Evolutionary conservation across 2,888 invertebrate genomes (phyloP).

Genomic region (Ptychoptera contaminata): DNA sequence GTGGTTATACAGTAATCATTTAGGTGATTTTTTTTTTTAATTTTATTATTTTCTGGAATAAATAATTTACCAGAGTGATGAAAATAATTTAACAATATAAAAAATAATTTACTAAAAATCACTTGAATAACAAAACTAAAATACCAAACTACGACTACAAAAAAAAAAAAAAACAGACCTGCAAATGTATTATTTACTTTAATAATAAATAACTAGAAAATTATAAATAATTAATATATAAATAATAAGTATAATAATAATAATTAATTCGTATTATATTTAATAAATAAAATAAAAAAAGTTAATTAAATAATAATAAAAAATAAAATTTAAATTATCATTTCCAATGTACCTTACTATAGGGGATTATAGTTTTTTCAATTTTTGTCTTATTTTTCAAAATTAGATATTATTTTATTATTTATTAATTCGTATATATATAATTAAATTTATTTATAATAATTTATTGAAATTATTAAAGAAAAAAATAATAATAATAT

Average conservation of each 20-base stretch:
- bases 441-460: background rate
- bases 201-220: too few relatives aligned
- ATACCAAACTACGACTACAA: too few relatives aligned
- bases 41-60: too few relatives aligned
- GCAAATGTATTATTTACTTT: too few relatives aligned
- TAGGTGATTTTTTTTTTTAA: too few relatives aligned
- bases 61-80: too few relatives aligned
- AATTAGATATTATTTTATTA: background rate
- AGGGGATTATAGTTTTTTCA: conserved; percentile 4
- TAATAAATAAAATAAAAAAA: background rate
- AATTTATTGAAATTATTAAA: background rate
- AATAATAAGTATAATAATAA: background rate
- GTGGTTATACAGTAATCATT: too few relatives aligned
- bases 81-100: too few relatives aligned
- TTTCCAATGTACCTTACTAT: conserved; percentile 17
- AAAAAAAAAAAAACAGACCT: too few relatives aligned
- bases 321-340: conserved; percentile 7
- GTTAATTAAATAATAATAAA: background rate
- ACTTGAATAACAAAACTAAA: too few relatives aligned
- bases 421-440: background rate
- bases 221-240: background rate
- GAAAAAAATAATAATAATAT: too few relatives aligned
- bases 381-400: background rate
- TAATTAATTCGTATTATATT: background rate
- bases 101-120: too few relatives aligned